Evolutionary conservation across 2,888 invertebrate genomes (phyloP), one percentile per base, ranked within the genome.

Genomic region (Chrysodeixis includens): DNA sequence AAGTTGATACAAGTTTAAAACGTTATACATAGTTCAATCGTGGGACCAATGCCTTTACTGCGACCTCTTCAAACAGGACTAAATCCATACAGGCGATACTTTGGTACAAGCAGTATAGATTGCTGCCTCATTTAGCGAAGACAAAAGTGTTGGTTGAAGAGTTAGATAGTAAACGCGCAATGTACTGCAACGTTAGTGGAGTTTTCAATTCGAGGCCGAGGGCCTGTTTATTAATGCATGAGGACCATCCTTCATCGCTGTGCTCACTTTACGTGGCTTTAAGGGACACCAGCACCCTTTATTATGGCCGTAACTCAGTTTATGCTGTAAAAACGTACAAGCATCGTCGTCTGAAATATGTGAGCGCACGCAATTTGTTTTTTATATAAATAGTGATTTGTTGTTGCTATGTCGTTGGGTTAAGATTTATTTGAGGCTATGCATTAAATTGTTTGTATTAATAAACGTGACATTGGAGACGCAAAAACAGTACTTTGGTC

Each of bases 221-320:
- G 26, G 16, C 44, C 66, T 77, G 58, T 63, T 77, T 71, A 74
- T 51, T 65, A 77, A 77, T 74, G 63, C 66, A 77, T 77, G 66
- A 58, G 22, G 30, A 30, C 62, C 57, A 76, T 66, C 57, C 57
- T 53, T 77, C 63, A 66, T 26, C 52, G 20, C 26, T 18, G 59
- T 22, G 51, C 35, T 35, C 35, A 64, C 52, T 72, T 61, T 51
- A 54, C 58, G 49, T 54, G 44, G 51, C 56, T 65, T 65, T 74
- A 73, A 44, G 35, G 56, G 57, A 65, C 49, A 71, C 60, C 56
- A 35, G 64, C 60, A 67, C 56, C 30, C 75, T 68, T 69, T 71
- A 67, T 53, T 57, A 55, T 30, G 57, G 3, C 18, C 22, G 22
- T 75, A 72, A 78, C 35, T 64, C 56, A 22, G 58, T 78, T 69